Conservation (phyloP, 2,888 invertebrate genomes). For the Nomada hirtipes region DNA sequence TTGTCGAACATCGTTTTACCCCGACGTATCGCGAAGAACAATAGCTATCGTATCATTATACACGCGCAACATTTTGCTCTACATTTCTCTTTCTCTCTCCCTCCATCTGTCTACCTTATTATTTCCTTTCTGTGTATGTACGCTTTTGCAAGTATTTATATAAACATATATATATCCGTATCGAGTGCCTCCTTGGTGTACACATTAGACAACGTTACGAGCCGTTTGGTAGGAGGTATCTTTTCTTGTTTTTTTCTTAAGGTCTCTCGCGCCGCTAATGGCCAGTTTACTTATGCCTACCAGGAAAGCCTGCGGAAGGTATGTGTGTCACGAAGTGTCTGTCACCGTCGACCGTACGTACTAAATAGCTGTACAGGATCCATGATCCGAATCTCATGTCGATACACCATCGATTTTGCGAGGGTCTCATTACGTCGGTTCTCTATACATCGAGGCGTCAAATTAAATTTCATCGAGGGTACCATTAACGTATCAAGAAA, state of each 20-base stretch:
- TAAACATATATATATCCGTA: constrained; percentile 50
- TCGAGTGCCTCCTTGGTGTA: constrained; percentile 79
- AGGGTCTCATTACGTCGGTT: constrained; percentile 8
- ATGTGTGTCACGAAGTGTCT: constrained; percentile 76
- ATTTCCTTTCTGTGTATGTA: constrained; percentile 68
- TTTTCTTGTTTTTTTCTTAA: constrained; percentile 86
- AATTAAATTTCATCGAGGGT: background rate
- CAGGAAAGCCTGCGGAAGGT: constrained; percentile 87
- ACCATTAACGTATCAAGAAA: background rate
- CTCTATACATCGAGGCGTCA: too few species aligned
- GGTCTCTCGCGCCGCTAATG: constrained; percentile 88
- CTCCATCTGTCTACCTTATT: constrained; percentile 28
- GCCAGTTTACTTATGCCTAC: constrained; percentile 89
- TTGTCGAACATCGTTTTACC: constrained; percentile 26
- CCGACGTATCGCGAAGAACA: constrained; percentile 4
- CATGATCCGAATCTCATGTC: constrained; percentile 50
- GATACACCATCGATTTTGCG: constrained; percentile 11
- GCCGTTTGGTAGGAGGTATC: constrained; percentile 81
- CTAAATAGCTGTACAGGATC: constrained; percentile 67
- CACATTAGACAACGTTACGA: constrained; percentile 72
- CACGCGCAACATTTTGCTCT: constrained; percentile 42
- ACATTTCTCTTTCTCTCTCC: constrained; percentile 16
- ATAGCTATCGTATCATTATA: constrained; percentile 21
- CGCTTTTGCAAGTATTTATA: constrained; percentile 75
- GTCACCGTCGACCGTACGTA: constrained; percentile 76